phyloP scores from a whole-genome alignment of 2,797 vertebrate genomes.

The Kryptolebias ocellatus region DNA sequence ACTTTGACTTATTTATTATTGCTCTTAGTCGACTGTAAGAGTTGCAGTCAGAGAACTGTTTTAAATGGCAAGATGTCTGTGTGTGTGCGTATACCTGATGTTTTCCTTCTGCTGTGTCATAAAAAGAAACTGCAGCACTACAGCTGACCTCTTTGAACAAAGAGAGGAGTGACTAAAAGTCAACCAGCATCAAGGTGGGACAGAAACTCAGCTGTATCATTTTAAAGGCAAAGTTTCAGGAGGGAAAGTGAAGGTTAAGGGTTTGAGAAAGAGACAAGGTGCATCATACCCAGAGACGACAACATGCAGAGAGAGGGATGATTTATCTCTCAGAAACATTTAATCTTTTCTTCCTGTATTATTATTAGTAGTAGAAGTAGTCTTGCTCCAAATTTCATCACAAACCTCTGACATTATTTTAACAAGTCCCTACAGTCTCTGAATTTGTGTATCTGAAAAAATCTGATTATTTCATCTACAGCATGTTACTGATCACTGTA shows the following conservation, averaged over 20 bases:
- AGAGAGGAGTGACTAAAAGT: background rate
- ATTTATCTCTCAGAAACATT: slow-evolving; percentile 66
- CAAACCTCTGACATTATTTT: slow-evolving; percentile 3
- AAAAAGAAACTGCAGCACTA: background rate
- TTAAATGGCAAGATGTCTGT: slow-evolving; percentile 8
- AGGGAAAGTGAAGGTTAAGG: slow-evolving; percentile 57
- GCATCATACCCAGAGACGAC: slow-evolving; percentile 49
- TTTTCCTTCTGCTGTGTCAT: slow-evolving; percentile 31
- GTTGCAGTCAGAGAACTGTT: slow-evolving; percentile 33
- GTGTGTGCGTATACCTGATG: slow-evolving; percentile 17
- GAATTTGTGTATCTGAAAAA: slow-evolving; percentile 10
- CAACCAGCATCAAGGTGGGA: slow-evolving; percentile 14
- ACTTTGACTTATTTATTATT: slow-evolving; percentile 66
- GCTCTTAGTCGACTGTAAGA: slow-evolving; percentile 53
- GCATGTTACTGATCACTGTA: no score
- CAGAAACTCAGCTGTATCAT: slow-evolving; percentile 8
- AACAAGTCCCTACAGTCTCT: slow-evolving; percentile 9
- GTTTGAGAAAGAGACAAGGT: slow-evolving; percentile 42
- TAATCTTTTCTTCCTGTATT: slow-evolving; percentile 51
- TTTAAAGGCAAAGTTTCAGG: slow-evolving; percentile 30
- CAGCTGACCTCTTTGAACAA: slow-evolving; percentile 13
- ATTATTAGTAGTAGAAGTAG: no score
- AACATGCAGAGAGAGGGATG: slow-evolving; percentile 50
- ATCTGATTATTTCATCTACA: no score
- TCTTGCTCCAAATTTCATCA: slow-evolving; percentile 29